Evolutionary conservation across 2,888 invertebrate species (phyloP).

Genomic region (Syritta pipiens): DNA sequence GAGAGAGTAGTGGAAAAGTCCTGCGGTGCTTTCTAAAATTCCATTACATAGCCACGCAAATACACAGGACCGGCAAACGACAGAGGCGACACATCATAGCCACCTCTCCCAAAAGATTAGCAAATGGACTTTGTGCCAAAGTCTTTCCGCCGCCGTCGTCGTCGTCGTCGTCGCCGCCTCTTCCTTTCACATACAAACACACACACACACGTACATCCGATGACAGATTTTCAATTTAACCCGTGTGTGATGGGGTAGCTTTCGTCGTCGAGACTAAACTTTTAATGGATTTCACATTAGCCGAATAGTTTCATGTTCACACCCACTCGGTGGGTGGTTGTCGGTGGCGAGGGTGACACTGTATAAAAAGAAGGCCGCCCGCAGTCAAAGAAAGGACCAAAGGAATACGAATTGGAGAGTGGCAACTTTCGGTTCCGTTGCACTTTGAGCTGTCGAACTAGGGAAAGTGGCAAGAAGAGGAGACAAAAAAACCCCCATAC

Average conservation of each 20-base stretch:
- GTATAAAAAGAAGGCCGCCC: conserved; percentile 3
- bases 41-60: conserved; percentile 29
- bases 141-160: too few species aligned
- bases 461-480: background rate
- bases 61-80: background rate
- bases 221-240: conserved; percentile 69
- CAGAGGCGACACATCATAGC: conserved; percentile 8
- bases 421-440: conserved; percentile 41
- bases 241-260: conserved; percentile 57
- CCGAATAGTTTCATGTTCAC: conserved; percentile 63
- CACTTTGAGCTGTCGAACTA: conserved; percentile 58
- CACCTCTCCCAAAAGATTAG: conserved; percentile 57
- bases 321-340: conserved; percentile 8
- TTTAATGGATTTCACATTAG: conserved; percentile 69
- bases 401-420: conserved; percentile 38
- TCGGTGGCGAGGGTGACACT: background rate
- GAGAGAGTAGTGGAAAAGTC: conserved; percentile 26
- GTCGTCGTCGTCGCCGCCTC: too few species aligned
- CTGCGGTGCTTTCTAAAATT: conserved; percentile 40
- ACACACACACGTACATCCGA: conserved; percentile 33
- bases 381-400: conserved; percentile 49
- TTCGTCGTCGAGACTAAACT: conserved; percentile 59
- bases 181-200: background rate
- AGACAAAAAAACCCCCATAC: conserved; percentile 30
- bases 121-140: conserved; percentile 60